phyloP scores from a whole-genome alignment of 2,113 vertebrate genomes.

The Cyphomyrus plagiostoma region DNA sequence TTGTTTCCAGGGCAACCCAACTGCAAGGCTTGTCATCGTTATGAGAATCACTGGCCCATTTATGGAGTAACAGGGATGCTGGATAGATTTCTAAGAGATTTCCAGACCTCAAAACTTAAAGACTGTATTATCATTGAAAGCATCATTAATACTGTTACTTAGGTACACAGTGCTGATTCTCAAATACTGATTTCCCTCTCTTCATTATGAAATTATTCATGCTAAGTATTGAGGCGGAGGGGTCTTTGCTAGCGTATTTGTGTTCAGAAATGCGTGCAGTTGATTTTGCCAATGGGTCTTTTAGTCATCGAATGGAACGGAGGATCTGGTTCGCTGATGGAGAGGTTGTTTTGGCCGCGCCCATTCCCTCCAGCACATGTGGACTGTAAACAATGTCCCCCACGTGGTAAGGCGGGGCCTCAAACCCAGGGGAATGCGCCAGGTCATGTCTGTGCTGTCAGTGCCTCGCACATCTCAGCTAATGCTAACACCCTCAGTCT shows the following conservation, averaged over 20 bases:
- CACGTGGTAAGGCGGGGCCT: background rate
- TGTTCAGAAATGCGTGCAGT: background rate
- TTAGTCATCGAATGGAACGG: background rate
- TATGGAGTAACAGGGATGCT: background rate
- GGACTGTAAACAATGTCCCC: background rate
- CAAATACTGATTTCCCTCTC: background rate
- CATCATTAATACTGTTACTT: background rate
- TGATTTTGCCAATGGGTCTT: background rate
- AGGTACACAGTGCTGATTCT: background rate
- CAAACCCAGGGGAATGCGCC: background rate
- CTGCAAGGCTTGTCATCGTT: background rate
- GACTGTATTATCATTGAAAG: background rate
- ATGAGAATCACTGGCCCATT: background rate
- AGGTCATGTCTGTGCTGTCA: background rate
- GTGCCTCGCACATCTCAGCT: background rate
- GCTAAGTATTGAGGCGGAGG: background rate
- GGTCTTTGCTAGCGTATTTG: background rate
- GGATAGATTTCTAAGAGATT: background rate
- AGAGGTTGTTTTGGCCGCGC: background rate
- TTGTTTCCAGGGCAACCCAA: conserved; percentile 19
- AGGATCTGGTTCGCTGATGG: background rate
- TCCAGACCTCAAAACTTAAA: background rate
- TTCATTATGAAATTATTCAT: background rate
- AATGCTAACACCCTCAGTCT: background rate
- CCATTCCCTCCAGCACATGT: background rate